Percentiles rank a stretch among this genome's conserved stretches.
These are phyloP conservation scores for Seriola aureovittata DNA, from an alignment of 2,113 vertebrate species.

Conservation along the genomic window DNA sequence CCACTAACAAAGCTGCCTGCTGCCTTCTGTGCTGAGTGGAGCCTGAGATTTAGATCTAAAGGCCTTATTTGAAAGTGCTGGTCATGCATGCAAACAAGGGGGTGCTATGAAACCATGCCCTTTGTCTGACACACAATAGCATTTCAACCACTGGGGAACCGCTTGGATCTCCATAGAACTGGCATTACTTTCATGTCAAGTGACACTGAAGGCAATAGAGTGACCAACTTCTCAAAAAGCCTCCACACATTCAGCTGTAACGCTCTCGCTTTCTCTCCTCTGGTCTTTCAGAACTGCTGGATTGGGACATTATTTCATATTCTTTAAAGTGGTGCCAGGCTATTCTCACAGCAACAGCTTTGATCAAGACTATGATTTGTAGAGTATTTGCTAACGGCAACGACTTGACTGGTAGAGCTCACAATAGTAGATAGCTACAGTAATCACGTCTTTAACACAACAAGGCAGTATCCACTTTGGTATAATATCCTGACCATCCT, in stretches of 20 bases:
- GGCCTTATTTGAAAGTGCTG: conserved; percentile 79
- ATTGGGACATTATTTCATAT: conserved; percentile 76
- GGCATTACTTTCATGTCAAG: conserved; percentile 80
- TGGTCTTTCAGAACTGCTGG: conserved; percentile 59
- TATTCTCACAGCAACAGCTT: conserved; percentile 66
- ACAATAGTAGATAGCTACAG: neutral
- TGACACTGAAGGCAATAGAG: conserved; percentile 76
- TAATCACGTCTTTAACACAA: conserved; percentile 48
- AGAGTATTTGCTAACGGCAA: conserved; percentile 45
- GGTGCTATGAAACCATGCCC: conserved; percentile 73
- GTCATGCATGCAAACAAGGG: conserved; percentile 81
- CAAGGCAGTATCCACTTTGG: conserved; percentile 29
- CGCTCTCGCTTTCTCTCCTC: conserved; percentile 46
- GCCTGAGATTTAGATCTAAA: conserved; percentile 80
- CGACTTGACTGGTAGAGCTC: conserved; percentile 38
- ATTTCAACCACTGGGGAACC: conserved; percentile 73
- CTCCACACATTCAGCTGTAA: conserved; percentile 46
- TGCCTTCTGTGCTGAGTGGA: conserved; percentile 68
- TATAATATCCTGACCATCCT: neutral
- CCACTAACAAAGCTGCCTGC: conserved; percentile 75
- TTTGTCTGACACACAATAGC: conserved; percentile 83
- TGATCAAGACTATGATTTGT: conserved; percentile 68
- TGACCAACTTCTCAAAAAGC: conserved; percentile 66
- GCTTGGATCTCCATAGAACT: conserved; percentile 77
- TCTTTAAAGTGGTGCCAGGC: conserved; percentile 75